Percentiles rank a stretch among this genome's conserved stretches.
These are phyloP conservation scores for Paramormyrops kingsleyae DNA, from an alignment of 2,113 vertebrate species.

Conservation along the genomic window DNA sequence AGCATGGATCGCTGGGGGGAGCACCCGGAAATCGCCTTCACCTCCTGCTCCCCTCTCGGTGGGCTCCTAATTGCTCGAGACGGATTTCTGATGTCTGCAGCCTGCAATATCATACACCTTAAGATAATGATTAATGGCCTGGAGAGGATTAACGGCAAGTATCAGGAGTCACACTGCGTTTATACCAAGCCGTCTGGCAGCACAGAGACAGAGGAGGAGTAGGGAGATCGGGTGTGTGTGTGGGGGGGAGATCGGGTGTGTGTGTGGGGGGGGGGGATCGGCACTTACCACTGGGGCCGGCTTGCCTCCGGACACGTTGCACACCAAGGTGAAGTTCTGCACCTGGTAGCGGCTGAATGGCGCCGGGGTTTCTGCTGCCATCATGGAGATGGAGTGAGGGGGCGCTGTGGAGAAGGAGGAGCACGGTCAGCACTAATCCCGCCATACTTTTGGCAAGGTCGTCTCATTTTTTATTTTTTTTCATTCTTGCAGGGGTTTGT, in stretches of 20 bases:
- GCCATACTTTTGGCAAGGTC: not conserved
- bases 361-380: constrained; percentile 78
- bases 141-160: constrained; percentile 44
- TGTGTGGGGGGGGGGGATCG: not conserved
- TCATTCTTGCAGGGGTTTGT: not conserved
- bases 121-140: constrained; percentile 60
- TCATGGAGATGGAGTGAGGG: constrained; percentile 85
- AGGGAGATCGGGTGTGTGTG: not conserved
- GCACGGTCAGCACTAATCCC: not conserved
- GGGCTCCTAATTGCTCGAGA: constrained; percentile 59
- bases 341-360: constrained; percentile 95
- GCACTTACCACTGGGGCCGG: constrained; percentile 81
- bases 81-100: constrained; percentile 39
- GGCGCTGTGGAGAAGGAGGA: constrained; percentile 65
- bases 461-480: not conserved
- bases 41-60: constrained; percentile 54
- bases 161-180: constrained; percentile 34
- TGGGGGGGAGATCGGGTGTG: not conserved
- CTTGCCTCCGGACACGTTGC: constrained; percentile 89
- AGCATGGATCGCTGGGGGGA: constrained; percentile 19
- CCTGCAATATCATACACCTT: constrained; percentile 52
- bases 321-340: constrained; percentile 93
- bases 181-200: not conserved
- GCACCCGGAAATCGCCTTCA: constrained; percentile 57
- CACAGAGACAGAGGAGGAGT: not conserved